Base-by-base conservation (phyloP, 2,797 vertebrate genomes). In the Notoglanidium macrostoma region DNA sequence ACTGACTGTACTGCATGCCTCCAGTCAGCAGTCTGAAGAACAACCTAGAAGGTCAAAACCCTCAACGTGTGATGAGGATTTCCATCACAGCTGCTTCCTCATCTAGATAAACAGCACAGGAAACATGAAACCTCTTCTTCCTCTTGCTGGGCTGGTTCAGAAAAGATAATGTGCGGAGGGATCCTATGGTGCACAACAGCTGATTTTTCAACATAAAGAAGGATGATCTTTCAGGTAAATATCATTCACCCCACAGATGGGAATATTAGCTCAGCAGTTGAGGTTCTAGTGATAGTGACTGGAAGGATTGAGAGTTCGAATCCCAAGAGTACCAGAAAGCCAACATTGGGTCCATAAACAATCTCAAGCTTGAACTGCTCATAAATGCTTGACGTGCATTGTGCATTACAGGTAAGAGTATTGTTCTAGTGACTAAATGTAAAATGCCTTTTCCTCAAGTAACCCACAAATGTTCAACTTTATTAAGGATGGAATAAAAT, bases 51-150 rank as follows among this genome's bases (percentile, higher is more conserved):
- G 89, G 87, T 92, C 87, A 91, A 76, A 88, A 65, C 79, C 55
- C 85, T 90, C 84, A 88, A 46, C 65, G n/a, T 87, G 79, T 83
- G 85, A 51, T 79, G 85, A 89, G 86, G 88, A 87, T 90, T 85
- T 90, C 87, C 86, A 88, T 90, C 84, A 90, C 86, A 88, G 90
- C 87, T 85, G 86, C 79, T 89, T 87, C 86, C 84, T 89, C 89
- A 91, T 90, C 74, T 89, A 74, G 68, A 85, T 86, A 90, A 89
- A 89, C 80, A 89, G 88, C 35, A 84, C 87, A 74, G 84, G 83
- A 88, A 79, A 80, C 40, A 84, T 78, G 70, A 88, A 63, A 87
- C 54, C 44, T 79, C 73, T 85, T 78, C 77, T 76, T 88, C 76
- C 83, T 55, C 29, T 44, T 11, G 85, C 40, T 86, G 79, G 87